These are phyloP conservation scores for Aquatica leii DNA, from an alignment of 2,888 invertebrate genomes.

Conservation along the genomic window DNA sequence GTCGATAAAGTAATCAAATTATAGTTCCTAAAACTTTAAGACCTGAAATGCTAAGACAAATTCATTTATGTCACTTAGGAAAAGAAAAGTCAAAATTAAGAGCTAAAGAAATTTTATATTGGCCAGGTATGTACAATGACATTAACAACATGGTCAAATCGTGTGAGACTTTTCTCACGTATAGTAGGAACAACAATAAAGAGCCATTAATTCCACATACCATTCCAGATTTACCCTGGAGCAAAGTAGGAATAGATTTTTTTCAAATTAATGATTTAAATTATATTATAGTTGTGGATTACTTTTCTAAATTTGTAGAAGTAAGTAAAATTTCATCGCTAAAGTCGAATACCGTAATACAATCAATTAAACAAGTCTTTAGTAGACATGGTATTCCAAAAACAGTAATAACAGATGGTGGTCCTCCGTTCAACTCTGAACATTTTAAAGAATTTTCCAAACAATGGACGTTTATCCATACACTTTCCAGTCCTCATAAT, in stretches of 20 bases:
- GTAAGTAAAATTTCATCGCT: neutral
- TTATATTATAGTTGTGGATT: neutral
- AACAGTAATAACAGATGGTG: neutral
- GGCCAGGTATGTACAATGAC: neutral
- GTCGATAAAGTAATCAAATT: neutral
- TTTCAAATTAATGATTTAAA: neutral
- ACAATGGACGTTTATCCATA: neutral
- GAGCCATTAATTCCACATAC: neutral
- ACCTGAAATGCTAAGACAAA: neutral
- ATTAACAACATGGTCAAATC: neutral
- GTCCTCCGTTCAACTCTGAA: neutral
- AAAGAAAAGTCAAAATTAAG: neutral
- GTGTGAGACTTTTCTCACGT: neutral
- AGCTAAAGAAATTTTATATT: neutral
- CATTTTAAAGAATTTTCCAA: neutral
- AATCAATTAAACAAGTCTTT: neutral
- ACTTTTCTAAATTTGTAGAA: neutral
- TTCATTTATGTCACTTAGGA: slow-evolving; percentile 1
- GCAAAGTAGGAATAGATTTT: slow-evolving; percentile 1
- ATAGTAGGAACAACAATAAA: neutral
- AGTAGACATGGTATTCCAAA: neutral
- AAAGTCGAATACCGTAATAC: neutral
- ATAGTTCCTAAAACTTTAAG: slow-evolving; percentile 4
- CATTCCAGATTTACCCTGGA: neutral
- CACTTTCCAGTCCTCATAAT: neutral